These are phyloP conservation scores for Xiphorhynchus elegans DNA, from an alignment of 2,113 vertebrate species.

Conservation along the genomic window DNA sequence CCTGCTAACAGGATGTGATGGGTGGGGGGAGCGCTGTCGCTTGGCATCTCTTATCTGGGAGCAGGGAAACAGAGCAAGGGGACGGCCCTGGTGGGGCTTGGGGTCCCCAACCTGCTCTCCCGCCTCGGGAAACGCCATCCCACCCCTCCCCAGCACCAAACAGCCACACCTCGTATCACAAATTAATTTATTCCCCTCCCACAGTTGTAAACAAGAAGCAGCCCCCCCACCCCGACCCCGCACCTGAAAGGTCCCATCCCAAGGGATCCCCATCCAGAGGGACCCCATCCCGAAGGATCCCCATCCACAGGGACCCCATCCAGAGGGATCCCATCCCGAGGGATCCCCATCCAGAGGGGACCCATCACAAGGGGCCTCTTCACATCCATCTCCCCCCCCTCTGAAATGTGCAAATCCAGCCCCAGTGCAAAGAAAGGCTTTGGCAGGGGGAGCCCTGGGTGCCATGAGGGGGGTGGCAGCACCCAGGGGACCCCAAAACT, in stretches of 20 bases:
- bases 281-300: not conserved
- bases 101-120: not conserved
- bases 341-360: not conserved
- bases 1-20: slow-evolving; percentile 19
- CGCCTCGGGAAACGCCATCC: not conserved
- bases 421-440: not conserved
- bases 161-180: slow-evolving; percentile 5
- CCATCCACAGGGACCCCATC: not conserved
- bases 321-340: not conserved
- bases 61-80: not conserved
- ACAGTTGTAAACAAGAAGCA: slow-evolving; percentile 57
- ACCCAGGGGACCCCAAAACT: not conserved
- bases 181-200: slow-evolving; percentile 51
- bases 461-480: not conserved
- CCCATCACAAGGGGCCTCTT: not conserved
- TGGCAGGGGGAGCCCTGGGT: not conserved
- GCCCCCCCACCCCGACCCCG: not conserved
- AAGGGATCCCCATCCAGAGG: no score
- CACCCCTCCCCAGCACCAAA: not conserved
- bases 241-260: not conserved
- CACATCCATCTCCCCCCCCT: not conserved
- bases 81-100: not conserved
- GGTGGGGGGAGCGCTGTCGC: not conserved
- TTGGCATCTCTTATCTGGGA: not conserved
- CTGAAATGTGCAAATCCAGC: slow-evolving; percentile 14